Conservation (phyloP, 2,113 vertebrate species). For the human region GRCh38 chr1:182694001-182694500, state of each 20-base stretch:
- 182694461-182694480: neutral
- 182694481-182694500: conserved; percentile 27
- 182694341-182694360: neutral
- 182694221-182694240: neutral
- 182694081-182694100: too few relatives aligned
- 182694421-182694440: neutral
- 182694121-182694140: too few relatives aligned
- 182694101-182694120: too few relatives aligned
- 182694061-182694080: too few relatives aligned
- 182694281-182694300: neutral
- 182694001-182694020: too few relatives aligned
- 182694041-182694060: too few relatives aligned
- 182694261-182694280: neutral
- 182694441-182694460: neutral
- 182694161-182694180: conserved; percentile 23
- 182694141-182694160: neutral
- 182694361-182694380: neutral
- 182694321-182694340: neutral
- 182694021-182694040: too few relatives aligned
- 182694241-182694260: neutral
- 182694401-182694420: neutral
- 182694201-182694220: neutral
- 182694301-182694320: neutral
- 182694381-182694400: neutral
- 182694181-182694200: neutral